phyloP scores from a whole-genome alignment of 2,113 vertebrate genomes.

The Tenebrosternarchus preto region DNA sequence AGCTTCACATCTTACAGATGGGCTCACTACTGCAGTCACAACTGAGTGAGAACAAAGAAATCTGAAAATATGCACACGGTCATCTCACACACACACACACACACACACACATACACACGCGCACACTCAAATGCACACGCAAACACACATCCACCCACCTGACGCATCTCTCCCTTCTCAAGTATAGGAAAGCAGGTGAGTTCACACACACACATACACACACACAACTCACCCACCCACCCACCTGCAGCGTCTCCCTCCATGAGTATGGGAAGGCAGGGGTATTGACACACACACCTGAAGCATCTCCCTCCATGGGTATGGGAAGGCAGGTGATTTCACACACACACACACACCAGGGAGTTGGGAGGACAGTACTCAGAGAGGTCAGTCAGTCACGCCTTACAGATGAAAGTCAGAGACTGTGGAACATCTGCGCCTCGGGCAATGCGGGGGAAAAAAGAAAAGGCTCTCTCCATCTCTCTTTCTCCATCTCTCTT shows the following conservation, averaged over 20 bases:
- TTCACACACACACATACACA: too few relatives aligned
- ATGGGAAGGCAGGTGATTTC: constrained; percentile 35
- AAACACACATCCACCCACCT: too few relatives aligned
- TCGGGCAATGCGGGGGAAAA: constrained; percentile 26
- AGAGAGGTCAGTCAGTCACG: constrained; percentile 30
- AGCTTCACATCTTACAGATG: background rate
- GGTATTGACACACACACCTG: background rate
- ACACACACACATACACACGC: constrained; percentile 5
- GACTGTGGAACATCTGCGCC: constrained; percentile 46
- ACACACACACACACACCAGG: too few relatives aligned
- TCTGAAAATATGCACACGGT: background rate
- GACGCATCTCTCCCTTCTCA: too few relatives aligned
- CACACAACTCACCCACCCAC: too few relatives aligned
- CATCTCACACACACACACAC: constrained; percentile 1
- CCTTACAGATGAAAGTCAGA: constrained; percentile 29
- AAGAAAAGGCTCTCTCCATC: background rate
- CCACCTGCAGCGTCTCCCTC: too few relatives aligned
- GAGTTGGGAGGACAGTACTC: constrained; percentile 26
- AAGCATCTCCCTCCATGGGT: constrained; percentile 24
- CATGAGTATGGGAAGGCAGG: too few relatives aligned
- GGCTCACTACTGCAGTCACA: constrained; percentile 1
- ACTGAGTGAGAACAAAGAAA: constrained; percentile 44
- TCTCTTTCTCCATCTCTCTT: background rate
- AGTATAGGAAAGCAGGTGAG: too few relatives aligned
- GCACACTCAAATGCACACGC: too few relatives aligned